Evolutionary conservation across 2,888 invertebrate species (phyloP).

Genomic region (Machimus atricapillus): DNA sequence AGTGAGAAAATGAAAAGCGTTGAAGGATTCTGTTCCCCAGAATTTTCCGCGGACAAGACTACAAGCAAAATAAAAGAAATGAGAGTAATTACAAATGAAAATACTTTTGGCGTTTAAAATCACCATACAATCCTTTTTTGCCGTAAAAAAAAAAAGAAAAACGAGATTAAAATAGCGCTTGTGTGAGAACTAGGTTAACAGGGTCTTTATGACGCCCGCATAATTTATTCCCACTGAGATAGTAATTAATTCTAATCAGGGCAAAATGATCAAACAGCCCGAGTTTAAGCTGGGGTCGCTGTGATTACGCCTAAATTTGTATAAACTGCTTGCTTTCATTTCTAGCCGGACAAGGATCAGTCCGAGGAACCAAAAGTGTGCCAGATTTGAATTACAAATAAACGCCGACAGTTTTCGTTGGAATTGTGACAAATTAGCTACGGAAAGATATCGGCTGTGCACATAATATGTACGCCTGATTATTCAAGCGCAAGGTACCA

Average conservation of each 20-base stretch:
- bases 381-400: constrained; percentile 6
- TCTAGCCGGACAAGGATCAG: not conserved
- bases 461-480: not conserved
- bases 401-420: not conserved
- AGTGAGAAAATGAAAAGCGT: not conserved
- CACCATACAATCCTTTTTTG: not conserved
- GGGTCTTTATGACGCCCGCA: constrained; percentile 4
- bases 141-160: not conserved
- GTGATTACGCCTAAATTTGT: not conserved
- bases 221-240: not conserved
- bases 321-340: not conserved
- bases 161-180: not conserved
- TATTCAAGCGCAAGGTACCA: not conserved
- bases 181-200: constrained; percentile 4
- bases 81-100: not conserved
- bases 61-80: not conserved
- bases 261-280: not conserved
- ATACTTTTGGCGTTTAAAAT: not conserved
- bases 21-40: not conserved
- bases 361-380: not conserved
- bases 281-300: not conserved
- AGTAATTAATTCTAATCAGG: constrained; percentile 23
- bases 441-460: not conserved
- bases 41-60: not conserved
- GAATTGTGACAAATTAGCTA: not conserved